A percentile compares a stretch with the other conserved stretches of the same genome.
Conservation (phyloP, 2,113 vertebrate genomes). For the Halcyon malimbica region DNA sequence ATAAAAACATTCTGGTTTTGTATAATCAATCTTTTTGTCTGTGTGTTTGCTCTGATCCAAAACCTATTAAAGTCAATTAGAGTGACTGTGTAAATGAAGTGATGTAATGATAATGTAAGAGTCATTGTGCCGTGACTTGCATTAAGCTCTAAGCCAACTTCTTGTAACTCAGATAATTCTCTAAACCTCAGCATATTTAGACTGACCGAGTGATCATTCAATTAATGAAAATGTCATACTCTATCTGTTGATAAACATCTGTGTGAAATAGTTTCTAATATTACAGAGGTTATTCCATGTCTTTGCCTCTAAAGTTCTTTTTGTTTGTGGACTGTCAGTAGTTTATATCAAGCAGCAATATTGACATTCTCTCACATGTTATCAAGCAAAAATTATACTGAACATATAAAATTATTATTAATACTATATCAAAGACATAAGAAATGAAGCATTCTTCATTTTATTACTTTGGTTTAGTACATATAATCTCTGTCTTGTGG, state of each 20-base stretch:
- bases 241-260: constrained; percentile 31
- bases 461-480: not conserved
- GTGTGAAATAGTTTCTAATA: not conserved
- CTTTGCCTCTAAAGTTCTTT: not conserved
- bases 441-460: not conserved
- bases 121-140: constrained; percentile 35
- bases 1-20: constrained; percentile 20
- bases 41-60: constrained; percentile 48
- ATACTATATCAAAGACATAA: not conserved
- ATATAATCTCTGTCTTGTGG: not conserved
- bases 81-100: constrained; percentile 46
- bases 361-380: not conserved
- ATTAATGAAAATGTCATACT: constrained; percentile 44
- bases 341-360: not conserved
- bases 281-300: not conserved
- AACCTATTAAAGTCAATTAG: constrained; percentile 60
- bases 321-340: not conserved
- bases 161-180: constrained; percentile 4
- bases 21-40: constrained; percentile 46
- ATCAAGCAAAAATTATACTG: not conserved
- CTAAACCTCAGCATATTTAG: constrained; percentile 50
- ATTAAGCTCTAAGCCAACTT: constrained; percentile 34
- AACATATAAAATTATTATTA: not conserved
- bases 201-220: constrained; percentile 17
- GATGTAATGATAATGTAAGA: constrained; percentile 55